Percentiles rank a stretch among this genome's conserved stretches.
These are phyloP conservation scores for Scaptomyza hsui DNA, from an alignment of 1,140 invertebrate genomes.

Conservation along the genomic window DNA sequence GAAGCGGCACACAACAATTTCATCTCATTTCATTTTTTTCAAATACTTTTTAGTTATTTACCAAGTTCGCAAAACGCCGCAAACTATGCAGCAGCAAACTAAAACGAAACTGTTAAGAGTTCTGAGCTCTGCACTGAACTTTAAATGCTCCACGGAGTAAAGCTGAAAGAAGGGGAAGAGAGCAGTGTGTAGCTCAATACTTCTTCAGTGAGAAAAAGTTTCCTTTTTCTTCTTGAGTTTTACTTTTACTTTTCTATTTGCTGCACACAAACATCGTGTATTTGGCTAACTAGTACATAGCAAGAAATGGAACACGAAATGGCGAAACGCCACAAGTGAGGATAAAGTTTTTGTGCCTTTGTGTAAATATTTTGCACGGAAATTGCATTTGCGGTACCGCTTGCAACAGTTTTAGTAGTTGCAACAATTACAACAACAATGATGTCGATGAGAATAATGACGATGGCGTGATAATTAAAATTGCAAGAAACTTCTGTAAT, in stretches of 20 bases:
- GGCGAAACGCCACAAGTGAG: neutral
- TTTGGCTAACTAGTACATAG: constrained; percentile 12
- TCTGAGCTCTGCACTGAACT: constrained; percentile 24
- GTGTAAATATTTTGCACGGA: constrained; percentile 42
- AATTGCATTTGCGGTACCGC: constrained; percentile 40
- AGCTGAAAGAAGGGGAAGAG: neutral
- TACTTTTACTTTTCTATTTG: constrained; percentile 17
- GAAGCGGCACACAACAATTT: constrained; percentile 12
- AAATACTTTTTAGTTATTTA: constrained; percentile 36
- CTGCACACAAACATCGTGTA: constrained; percentile 8
- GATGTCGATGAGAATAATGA: constrained; percentile 15
- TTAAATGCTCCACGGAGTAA: constrained; percentile 14
- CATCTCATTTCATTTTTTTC: constrained; percentile 2
- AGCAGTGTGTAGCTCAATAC: constrained; percentile 11
- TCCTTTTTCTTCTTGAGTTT: constrained; percentile 8
- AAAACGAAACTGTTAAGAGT: constrained; percentile 40
- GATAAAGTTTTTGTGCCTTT: constrained; percentile 40
- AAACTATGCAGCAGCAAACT: constrained; percentile 45
- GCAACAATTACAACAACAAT: constrained; percentile 37
- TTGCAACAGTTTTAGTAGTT: constrained; percentile 18
- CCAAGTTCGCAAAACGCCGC: constrained; percentile 51
- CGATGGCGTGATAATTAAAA: constrained; percentile 49
- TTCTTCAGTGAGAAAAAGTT: constrained; percentile 24
- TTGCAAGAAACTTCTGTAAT: constrained; percentile 26
- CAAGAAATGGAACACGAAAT: neutral